Evolutionary conservation across 1,140 invertebrate species (phyloP), one percentile per base, ranked within the genome.

Genomic region (Trypoxylus dichotomus): DNA sequence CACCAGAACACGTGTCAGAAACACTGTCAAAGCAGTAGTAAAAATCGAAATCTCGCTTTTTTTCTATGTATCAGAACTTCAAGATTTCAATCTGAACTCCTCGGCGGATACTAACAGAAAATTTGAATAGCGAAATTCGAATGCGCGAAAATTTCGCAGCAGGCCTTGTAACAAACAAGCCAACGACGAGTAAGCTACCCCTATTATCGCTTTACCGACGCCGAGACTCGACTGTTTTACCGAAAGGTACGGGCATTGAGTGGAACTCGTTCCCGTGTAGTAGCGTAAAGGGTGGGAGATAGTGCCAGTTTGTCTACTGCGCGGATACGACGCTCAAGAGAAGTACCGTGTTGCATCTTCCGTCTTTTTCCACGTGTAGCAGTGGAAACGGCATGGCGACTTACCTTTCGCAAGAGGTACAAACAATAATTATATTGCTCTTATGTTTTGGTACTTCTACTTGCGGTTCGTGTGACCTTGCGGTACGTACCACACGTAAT

Each of bases 291-390:
- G 60, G 60, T 68, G 60, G 60, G 60, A 68, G 60, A 68, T 68
- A 68, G 60, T 68, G 60, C 60, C 60, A 68, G 60, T 68, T 29
- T 25, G 60, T 68, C 60, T 68, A 68, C 60, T 54, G 47, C 47
- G 47, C 47, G 47, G 47, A 54, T 54, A 54, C 47, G 19, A 54
- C 47, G 47, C 47, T n/a, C 15, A 54, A 54, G 47, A 54, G 19
- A 21, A 54, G 47, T 54, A 54, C 47, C 47, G 47, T 54, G 47
- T 54, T 19, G 19, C 47, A 54, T 54, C 47, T 54, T 54, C 47
- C 47, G n/a, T 54, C 47, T 54, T 54, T 54, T 15, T 54, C 60
- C 2, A 8, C 7, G 8, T 27, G 27, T 21, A 19, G 24, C 60
- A 15, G 25, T 68, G 21, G 58, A 15, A 60, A 60, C 21, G 42